Conservation (phyloP, 2,888 invertebrate genomes). For the Andrena bucephala region DNA sequence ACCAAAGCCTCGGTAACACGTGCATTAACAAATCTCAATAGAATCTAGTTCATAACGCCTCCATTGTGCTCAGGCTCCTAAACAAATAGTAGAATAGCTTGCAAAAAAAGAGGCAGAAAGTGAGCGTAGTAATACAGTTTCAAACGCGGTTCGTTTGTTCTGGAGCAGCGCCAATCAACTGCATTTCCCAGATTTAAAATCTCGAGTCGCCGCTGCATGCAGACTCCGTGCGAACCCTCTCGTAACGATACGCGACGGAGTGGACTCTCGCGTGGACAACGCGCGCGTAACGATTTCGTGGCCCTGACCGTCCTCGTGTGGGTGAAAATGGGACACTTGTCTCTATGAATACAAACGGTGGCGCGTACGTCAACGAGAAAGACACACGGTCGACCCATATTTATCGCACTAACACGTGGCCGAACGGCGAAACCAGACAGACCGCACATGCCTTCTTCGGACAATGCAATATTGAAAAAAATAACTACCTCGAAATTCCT, state of each 20-base stretch:
- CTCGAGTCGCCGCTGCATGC: background rate
- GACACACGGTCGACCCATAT: conserved; percentile 54
- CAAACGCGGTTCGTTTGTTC: background rate
- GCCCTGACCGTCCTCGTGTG: conserved; percentile 60
- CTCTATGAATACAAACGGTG: conserved; percentile 60
- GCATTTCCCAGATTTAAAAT: conserved; percentile 40
- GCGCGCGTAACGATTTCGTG: conserved; percentile 42
- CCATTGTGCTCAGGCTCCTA: background rate
- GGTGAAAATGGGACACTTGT: conserved; percentile 65
- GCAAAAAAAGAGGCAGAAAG: background rate
- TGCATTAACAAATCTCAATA: conserved; percentile 8
- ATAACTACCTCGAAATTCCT: no score
- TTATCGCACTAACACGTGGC: conserved; percentile 47
- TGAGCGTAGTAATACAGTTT: background rate
- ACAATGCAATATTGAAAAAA: no score
- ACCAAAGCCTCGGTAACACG: conserved; percentile 19
- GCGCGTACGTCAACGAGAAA: conserved; percentile 42
- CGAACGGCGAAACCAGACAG: background rate
- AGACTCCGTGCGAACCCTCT: background rate
- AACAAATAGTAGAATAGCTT: background rate
- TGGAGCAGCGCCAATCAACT: conserved; percentile 19
- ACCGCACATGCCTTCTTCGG: no score
- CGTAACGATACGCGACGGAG: background rate
- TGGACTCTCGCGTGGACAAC: background rate
- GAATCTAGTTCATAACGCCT: conserved; percentile 3